These are phyloP conservation scores for Dolichotis patagonum DNA, from an alignment of 2,113 vertebrate genomes.

Conservation along the genomic window DNA sequence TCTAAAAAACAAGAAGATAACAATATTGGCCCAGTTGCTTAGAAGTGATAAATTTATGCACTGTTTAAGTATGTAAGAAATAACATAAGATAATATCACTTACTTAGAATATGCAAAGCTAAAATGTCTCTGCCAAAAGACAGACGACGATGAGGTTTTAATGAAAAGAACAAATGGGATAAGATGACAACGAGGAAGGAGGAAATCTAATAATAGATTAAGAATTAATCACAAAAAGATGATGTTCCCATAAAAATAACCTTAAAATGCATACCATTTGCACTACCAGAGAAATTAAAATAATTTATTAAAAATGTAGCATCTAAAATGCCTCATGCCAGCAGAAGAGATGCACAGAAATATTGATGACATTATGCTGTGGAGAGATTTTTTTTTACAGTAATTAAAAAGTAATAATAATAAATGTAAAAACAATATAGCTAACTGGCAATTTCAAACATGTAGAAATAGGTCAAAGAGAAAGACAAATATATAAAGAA, in stretches of 20 bases:
- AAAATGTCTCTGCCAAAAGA: slow-evolving; percentile 76
- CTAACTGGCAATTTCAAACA: slow-evolving; percentile 38
- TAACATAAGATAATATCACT: slow-evolving; percentile 76
- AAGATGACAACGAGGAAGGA: slow-evolving; percentile 71
- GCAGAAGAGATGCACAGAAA: slow-evolving; percentile 52
- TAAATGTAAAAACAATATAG: slow-evolving; percentile 36
- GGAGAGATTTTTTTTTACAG: slow-evolving; percentile 30
- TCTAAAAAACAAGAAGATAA: slow-evolving; percentile 45
- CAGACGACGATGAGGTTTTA: slow-evolving; percentile 72
- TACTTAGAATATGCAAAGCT: slow-evolving; percentile 81
- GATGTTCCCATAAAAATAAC: slow-evolving; percentile 73
- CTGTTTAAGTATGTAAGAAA: slow-evolving; percentile 72
- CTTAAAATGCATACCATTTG: slow-evolving; percentile 67
- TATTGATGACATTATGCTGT: slow-evolving; percentile 61
- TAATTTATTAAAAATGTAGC: slow-evolving; percentile 77
- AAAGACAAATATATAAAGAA: not conserved
- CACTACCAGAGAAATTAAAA: slow-evolving; percentile 76
- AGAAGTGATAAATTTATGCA: slow-evolving; percentile 73
- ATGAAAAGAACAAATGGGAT: slow-evolving; percentile 78
- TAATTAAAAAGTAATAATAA: slow-evolving; percentile 73
- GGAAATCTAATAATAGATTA: slow-evolving; percentile 76
- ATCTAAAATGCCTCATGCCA: slow-evolving; percentile 64
- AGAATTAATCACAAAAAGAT: slow-evolving; percentile 73
- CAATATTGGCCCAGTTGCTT: slow-evolving; percentile 47
- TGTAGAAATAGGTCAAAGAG: slow-evolving; percentile 61